phyloP scores from a whole-genome alignment of 2,113 vertebrate species.

The Morphnarchus princeps region DNA sequence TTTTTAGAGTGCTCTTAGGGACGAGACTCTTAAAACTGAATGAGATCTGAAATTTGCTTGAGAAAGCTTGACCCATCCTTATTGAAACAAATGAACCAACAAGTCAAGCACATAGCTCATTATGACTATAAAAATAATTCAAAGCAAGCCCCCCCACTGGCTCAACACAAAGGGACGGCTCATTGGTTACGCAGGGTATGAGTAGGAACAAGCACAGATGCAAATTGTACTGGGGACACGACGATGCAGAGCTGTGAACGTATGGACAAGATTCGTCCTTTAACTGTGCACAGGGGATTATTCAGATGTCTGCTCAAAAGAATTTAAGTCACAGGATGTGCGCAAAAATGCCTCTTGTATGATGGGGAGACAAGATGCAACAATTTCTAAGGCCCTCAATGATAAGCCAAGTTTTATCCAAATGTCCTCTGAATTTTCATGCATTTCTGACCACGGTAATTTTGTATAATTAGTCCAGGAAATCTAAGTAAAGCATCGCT shows the following conservation, averaged over 20 bases:
- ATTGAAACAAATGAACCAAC: conserved; percentile 42
- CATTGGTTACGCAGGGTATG: neutral
- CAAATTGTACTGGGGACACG: neutral
- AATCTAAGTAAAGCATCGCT: neutral
- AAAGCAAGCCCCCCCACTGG: neutral
- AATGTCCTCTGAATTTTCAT: neutral
- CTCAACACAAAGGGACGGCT: neutral
- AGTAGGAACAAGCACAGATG: neutral
- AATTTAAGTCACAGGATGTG: neutral
- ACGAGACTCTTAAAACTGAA: conserved; percentile 10
- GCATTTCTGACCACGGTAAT: neutral
- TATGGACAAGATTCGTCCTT: neutral
- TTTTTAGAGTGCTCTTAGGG: neutral
- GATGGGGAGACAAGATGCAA: neutral
- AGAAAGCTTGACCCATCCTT: conserved; percentile 6
- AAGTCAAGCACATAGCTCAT: neutral
- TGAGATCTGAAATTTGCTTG: conserved; percentile 3
- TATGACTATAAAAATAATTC: neutral
- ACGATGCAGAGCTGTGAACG: neutral
- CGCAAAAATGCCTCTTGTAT: neutral
- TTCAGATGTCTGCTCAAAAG: neutral
- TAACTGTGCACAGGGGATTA: neutral
- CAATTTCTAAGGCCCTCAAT: neutral
- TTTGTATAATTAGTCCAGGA: neutral
- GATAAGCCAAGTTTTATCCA: neutral